Percentiles rank a stretch among this genome's conserved stretches.
Conservation (phyloP, 2,797 vertebrate species). For the Enteromius trimaculatus region DNA sequence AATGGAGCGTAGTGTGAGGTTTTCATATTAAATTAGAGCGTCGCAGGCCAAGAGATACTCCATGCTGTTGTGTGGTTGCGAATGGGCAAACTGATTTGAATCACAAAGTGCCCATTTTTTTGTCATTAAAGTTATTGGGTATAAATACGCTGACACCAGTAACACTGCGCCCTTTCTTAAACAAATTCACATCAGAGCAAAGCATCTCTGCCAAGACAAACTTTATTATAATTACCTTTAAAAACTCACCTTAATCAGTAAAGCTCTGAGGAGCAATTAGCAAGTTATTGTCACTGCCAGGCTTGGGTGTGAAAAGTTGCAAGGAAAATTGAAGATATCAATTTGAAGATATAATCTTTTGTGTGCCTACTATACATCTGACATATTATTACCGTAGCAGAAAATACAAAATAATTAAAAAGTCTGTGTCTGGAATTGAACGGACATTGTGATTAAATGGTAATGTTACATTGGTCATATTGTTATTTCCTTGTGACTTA, state of each 20-base stretch:
- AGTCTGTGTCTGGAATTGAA: background rate
- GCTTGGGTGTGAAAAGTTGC: background rate
- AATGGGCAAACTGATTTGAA: background rate
- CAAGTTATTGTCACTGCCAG: background rate
- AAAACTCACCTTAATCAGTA: conserved; percentile 22
- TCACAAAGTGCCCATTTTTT: conserved; percentile 32
- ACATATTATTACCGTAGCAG: background rate
- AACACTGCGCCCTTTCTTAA: background rate
- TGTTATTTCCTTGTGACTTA: background rate
- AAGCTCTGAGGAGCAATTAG: background rate
- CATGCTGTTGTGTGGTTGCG: background rate
- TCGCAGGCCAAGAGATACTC: background rate
- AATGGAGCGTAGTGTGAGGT: conserved; percentile 34
- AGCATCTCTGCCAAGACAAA: conserved; percentile 7
- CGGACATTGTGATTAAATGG: background rate
- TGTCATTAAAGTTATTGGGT: background rate
- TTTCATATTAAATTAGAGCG: conserved; percentile 32
- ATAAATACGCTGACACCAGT: background rate
- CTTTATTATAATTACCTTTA: background rate
- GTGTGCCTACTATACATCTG: background rate
- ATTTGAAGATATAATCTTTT: no score
- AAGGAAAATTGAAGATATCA: conserved; percentile 1
- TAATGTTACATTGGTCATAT: background rate
- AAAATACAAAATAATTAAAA: conserved; percentile 3
- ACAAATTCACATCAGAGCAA: background rate